A percentile compares a stretch with the other conserved stretches of the same genome.
Evolutionary conservation across 2,888 invertebrate species (phyloP).

Genomic region (Tyria jacobaeae): DNA sequence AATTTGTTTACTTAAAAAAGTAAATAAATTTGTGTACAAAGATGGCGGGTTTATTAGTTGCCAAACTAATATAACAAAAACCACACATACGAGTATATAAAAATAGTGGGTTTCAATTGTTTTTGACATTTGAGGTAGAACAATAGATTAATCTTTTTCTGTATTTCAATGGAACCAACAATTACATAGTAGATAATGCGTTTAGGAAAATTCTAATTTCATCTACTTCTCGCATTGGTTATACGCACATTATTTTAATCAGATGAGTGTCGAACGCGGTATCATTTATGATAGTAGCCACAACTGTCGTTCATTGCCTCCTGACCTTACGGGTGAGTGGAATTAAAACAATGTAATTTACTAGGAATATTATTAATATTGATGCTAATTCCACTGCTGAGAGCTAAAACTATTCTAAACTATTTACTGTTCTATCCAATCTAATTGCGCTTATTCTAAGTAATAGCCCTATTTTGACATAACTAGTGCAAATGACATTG

Average conservation of each 20-base stretch:
- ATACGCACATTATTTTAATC: no score
- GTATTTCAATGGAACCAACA: no score
- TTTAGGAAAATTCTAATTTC: background rate
- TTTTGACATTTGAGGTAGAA: no score
- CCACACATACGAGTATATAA: no score
- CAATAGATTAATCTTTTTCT: no score
- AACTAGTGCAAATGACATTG: background rate
- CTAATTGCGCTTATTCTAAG: background rate
- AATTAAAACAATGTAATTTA: conserved; percentile 13
- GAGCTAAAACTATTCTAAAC: background rate
- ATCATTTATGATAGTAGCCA: background rate
- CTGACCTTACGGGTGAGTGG: conserved; percentile 6
- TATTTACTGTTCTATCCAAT: background rate
- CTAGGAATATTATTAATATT: conserved; percentile 2
- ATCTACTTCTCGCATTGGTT: no score
- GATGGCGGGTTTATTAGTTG: no score
- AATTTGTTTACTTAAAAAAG: no score
- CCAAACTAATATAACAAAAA: no score
- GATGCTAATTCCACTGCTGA: background rate
- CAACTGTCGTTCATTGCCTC: conserved; percentile 2
- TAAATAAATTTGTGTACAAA: no score
- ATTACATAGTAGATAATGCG: background rate
- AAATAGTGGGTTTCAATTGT: no score
- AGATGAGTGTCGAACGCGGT: background rate
- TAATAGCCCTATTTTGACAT: background rate